Conservation (phyloP, 1,140 invertebrate species). For the Rhagoletis pomonella region DNA sequence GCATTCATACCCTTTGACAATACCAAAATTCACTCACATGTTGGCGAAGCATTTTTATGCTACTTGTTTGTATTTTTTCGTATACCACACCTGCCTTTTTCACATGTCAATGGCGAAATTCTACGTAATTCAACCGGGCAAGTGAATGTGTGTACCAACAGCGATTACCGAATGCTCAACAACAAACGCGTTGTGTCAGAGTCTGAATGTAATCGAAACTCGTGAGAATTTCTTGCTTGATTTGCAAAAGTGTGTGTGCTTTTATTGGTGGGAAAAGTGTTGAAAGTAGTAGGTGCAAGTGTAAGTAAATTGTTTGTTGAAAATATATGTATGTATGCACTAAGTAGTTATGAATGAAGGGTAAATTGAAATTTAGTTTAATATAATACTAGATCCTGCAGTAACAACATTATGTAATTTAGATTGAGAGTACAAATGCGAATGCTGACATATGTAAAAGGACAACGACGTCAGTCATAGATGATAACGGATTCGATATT, state of each 20-base stretch:
- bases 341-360: too few relatives aligned
- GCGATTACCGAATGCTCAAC: slow-evolving; percentile 2
- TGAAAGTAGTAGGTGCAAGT: too few relatives aligned
- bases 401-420: too few relatives aligned
- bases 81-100: not conserved
- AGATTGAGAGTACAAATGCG: too few relatives aligned
- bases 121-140: not conserved
- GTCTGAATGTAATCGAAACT: slow-evolving; percentile 20
- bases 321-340: too few relatives aligned
- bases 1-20: slow-evolving; percentile 22
- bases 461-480: too few relatives aligned
- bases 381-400: too few relatives aligned
- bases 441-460: too few relatives aligned
- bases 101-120: not conserved
- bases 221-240: not conserved
- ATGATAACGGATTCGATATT: too few relatives aligned
- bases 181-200: slow-evolving; percentile 10
- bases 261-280: too few relatives aligned
- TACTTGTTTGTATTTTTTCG: not conserved
- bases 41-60: not conserved
- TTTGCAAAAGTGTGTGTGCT: not conserved
- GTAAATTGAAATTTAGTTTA: too few relatives aligned
- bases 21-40: not conserved
- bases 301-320: too few relatives aligned
- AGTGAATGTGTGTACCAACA: not conserved